These are phyloP conservation scores for Scomberomorus guttatus DNA, from an alignment of 2,797 vertebrate genomes.

Conservation along the genomic window DNA sequence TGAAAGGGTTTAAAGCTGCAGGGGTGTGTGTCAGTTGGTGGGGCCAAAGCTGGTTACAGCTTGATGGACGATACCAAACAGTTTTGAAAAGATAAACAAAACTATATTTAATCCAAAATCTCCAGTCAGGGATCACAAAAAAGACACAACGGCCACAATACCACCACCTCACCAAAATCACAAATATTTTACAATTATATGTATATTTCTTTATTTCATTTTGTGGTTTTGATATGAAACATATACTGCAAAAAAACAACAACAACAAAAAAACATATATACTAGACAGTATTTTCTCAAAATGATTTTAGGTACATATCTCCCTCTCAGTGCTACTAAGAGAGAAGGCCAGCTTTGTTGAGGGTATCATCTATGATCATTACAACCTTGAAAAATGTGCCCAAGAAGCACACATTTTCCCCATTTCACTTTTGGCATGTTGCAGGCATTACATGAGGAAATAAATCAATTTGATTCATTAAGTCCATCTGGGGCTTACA, in stretches of 20 bases:
- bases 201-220: not conserved
- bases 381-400: constrained; percentile 38
- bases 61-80: constrained; percentile 12
- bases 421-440: constrained; percentile 63
- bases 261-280: too few relatives aligned
- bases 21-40: constrained; percentile 48
- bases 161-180: not conserved
- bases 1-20: constrained; percentile 46
- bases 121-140: too few relatives aligned
- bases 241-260: too few relatives aligned
- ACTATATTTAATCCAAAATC: constrained; percentile 2
- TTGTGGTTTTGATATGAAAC: not conserved
- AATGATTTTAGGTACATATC: too few relatives aligned
- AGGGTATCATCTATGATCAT: constrained; percentile 38
- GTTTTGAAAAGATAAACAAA: not conserved
- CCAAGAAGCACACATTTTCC: constrained; percentile 59
- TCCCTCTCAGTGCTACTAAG: not conserved
- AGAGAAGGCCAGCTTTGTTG: constrained; percentile 30
- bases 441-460: constrained; percentile 52
- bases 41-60: constrained; percentile 38
- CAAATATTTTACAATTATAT: not conserved
- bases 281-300: too few relatives aligned
- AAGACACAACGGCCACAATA: not conserved
- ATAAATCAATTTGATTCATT: constrained; percentile 74
- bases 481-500: constrained; percentile 73